Evolutionary conservation across 2,888 invertebrate genomes (phyloP), one percentile per base, ranked within the genome.

Genomic region (Charanyca ferruginea): DNA sequence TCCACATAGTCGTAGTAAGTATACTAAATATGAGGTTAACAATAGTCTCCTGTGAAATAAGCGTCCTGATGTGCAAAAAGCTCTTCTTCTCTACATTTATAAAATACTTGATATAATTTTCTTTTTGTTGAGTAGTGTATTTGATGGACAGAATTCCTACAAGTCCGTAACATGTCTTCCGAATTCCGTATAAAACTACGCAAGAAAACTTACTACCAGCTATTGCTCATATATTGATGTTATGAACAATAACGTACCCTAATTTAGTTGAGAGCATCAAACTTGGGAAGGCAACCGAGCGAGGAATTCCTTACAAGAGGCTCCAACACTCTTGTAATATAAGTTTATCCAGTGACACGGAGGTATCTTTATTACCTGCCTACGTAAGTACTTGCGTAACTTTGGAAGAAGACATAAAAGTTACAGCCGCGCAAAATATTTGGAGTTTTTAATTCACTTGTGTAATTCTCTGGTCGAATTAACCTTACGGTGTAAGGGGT

Each of bases 311-410:
- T 53, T 59, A 69, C 72, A 80, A 65, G 66, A 77, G 66, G 58
- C 48, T 71, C 76, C 66, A 68, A 79, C 77, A 77, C 68, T 77
- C 65, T 28, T 52, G 68, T 69, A 53, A 80, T 78, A 78, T 72
- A 75, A 79, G 78, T 80, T 72, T 75, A 80, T 72, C 62, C 75
- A 65, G 75, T 75, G 75, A 72, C 75, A 72, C 66, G 63, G 57
- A 71, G 66, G 72, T 60, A 53, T 75, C 72, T 79, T 80, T 80
- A 78, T 75, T 72, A 75, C 78, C 76, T 66, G 53, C 57, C 65
- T 72, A 42, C 51, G 57, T 65, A 75, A 80, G 71, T 71, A 68
- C 59, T 64, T 62, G 54, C 47, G 65, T 66, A 68, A 80, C 75
- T 78, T 71, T 59, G 51, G 52, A 51, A 67, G 55, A 59, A 80